Conservation (phyloP, 2,113 vertebrate genomes). For the Tupaia tana region DNA sequence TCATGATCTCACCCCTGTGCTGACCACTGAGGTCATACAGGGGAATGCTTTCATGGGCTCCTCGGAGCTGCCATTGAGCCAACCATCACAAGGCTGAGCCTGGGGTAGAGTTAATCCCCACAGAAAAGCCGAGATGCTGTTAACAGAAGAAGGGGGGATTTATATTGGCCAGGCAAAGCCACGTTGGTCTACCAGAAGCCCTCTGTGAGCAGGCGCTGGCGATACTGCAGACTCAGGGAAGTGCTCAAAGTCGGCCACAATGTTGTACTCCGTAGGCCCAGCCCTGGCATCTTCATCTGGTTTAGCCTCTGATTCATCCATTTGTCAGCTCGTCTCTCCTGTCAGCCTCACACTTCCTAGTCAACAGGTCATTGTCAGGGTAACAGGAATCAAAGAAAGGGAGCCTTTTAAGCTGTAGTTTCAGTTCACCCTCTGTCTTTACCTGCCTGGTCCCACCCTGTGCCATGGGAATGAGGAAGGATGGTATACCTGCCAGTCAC, state of each 20-base stretch:
- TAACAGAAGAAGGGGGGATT: not conserved
- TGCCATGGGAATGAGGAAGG: conserved; percentile 68
- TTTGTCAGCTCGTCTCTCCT: conserved; percentile 22
- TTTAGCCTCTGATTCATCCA: conserved; percentile 53
- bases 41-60: accelerated
- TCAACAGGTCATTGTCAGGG: conserved; percentile 28
- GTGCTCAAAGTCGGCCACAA: not conserved
- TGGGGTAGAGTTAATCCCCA: not conserved
- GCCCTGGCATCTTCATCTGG: conserved; percentile 22
- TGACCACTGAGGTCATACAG: not conserved
- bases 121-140: not conserved
- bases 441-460: conserved; percentile 62
- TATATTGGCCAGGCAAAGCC: not conserved
- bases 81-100: not conserved
- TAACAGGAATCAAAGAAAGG: conserved; percentile 46
- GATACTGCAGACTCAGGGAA: not conserved
- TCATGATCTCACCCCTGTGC: not conserved
- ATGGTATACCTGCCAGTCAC: conserved; percentile 48
- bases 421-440: conserved; percentile 63
- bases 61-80: not conserved
- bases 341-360: conserved; percentile 39
- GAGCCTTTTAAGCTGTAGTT: conserved; percentile 42
- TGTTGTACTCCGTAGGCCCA: not conserved
- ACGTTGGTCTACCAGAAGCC: not conserved
- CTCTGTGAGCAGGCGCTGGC: not conserved